Evolutionary conservation across 2,888 invertebrate genomes (phyloP).

Genomic region (Sphaerophoria taeniata): DNA sequence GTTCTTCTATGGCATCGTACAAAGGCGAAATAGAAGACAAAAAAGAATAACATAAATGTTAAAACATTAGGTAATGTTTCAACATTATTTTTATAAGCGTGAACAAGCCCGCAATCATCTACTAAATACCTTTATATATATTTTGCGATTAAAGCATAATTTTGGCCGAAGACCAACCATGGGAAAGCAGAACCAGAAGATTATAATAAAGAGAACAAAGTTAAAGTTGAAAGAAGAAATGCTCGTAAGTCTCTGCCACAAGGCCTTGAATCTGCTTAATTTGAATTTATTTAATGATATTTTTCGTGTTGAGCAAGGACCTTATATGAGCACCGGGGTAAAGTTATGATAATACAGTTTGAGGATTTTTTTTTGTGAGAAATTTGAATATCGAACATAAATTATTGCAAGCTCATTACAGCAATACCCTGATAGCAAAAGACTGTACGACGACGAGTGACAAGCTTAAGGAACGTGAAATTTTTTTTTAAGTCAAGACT

Average conservation of each 20-base stretch:
- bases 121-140: constrained; percentile 46
- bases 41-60: background rate
- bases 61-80: constrained; percentile 27
- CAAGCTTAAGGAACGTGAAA: constrained; percentile 31
- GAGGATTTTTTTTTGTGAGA: background rate
- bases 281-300: constrained; percentile 29
- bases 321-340: background rate
- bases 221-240: background rate
- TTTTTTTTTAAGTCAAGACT: constrained; percentile 45
- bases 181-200: background rate
- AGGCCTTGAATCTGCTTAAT: constrained; percentile 65
- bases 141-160: constrained; percentile 51
- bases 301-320: background rate
- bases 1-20: no score
- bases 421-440: background rate
- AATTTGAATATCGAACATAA: constrained; percentile 64
- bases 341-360: background rate
- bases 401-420: constrained; percentile 63
- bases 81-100: constrained; percentile 11
- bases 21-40: background rate
- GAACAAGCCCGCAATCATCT: constrained; percentile 54
- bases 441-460: background rate
- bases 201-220: background rate
- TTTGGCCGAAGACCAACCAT: background rate
- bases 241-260: constrained; percentile 10